Conservation (phyloP, 2,888 invertebrate species). For the Mycalesis mineus region DNA sequence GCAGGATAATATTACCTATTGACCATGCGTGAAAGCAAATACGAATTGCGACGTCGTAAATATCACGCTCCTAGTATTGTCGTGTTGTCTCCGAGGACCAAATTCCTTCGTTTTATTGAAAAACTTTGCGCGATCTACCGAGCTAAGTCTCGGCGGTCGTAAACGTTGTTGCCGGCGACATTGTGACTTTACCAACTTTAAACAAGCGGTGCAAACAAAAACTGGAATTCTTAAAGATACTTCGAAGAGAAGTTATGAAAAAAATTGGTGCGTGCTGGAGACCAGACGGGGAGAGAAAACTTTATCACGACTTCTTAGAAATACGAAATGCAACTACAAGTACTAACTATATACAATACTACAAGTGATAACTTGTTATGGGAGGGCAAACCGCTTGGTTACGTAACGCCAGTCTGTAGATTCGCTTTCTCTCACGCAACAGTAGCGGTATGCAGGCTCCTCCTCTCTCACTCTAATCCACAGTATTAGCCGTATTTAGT, state of each 20-base stretch:
- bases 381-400: too few species aligned
- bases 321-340: too few species aligned
- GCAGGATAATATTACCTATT: too few species aligned
- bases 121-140: slow-evolving; percentile 61
- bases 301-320: too few species aligned
- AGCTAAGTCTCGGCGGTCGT: slow-evolving; percentile 39
- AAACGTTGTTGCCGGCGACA: slow-evolving; percentile 33
- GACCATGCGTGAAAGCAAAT: slow-evolving; percentile 1
- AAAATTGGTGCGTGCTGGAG: not conserved
- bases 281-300: too few species aligned
- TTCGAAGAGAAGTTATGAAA: not conserved
- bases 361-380: too few species aligned
- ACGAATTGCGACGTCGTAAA: slow-evolving; percentile 45
- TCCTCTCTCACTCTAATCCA: too few species aligned
- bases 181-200: slow-evolving; percentile 17
- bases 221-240: not conserved
- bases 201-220: not conserved
- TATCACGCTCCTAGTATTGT: slow-evolving; percentile 64
- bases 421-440: too few species aligned
- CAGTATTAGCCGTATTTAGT: too few species aligned
- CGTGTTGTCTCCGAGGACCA: slow-evolving; percentile 68
- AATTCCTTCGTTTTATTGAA: slow-evolving; percentile 65
- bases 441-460: too few species aligned
- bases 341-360: too few species aligned
- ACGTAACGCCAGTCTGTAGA: too few species aligned